These are phyloP conservation scores for Pherbina coryleti DNA, from an alignment of 2,888 invertebrate genomes.

Conservation along the genomic window DNA sequence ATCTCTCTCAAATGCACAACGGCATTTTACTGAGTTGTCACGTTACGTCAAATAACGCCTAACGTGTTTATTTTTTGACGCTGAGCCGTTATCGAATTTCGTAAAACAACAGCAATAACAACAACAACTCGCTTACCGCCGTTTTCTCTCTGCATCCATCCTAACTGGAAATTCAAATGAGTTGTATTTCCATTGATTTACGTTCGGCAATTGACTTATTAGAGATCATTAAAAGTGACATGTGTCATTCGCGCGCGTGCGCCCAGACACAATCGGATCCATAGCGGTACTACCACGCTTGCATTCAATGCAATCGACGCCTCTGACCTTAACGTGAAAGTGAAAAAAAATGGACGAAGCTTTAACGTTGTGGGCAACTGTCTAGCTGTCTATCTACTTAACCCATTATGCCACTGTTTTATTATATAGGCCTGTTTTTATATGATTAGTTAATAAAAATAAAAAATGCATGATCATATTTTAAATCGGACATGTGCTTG, in stretches of 20 bases:
- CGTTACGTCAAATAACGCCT: not conserved
- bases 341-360: not conserved
- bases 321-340: conserved; percentile 25
- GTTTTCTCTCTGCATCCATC: not conserved
- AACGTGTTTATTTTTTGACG: conserved; percentile 6
- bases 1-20: not conserved
- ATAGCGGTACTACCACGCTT: not conserved
- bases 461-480: conserved; percentile 13
- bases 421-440: not conserved
- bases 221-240: conserved; percentile 22
- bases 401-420: not conserved
- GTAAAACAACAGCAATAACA: too few species aligned
- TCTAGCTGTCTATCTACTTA: not conserved
- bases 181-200: conserved; percentile 19
- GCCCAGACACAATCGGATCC: not conserved
- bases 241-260: conserved; percentile 4
- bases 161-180: conserved; percentile 23
- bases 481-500: conserved; percentile 4
- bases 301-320: not conserved
- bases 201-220: conserved; percentile 18
- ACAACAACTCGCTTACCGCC: not conserved
- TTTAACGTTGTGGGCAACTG: not conserved
- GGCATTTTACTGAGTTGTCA: not conserved
- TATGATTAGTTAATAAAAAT: not conserved
- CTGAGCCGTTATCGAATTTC: too few species aligned